Conservation (phyloP, 2,888 invertebrate species). For the Geotrupes spiniger region DNA sequence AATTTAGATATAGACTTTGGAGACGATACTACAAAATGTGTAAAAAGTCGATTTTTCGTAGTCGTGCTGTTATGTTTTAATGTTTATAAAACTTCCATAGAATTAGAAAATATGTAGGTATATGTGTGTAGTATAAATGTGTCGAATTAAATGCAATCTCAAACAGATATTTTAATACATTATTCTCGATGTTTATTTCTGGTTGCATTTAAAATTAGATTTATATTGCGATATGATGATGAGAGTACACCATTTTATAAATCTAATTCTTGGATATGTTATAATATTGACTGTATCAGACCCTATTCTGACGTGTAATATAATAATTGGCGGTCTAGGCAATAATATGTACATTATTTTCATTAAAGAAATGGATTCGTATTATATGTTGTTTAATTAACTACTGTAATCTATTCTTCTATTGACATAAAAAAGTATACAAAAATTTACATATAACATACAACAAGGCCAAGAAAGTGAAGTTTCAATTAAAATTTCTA, state of each 20-base stretch:
- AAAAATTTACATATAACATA: no score
- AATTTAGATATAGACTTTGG: slow-evolving; percentile 23
- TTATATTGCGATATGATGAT: slow-evolving; percentile 12
- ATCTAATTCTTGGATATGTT: slow-evolving; percentile 20
- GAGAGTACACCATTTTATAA: slow-evolving; percentile 18
- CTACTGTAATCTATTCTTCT: no score
- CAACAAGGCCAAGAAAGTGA: no score
- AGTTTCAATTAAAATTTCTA: no score
- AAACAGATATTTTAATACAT: slow-evolving; percentile 5
- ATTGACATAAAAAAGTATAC: no score
- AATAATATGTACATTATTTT: slow-evolving; percentile 56
- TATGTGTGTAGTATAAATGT: slow-evolving; percentile 38
- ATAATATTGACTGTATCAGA: slow-evolving; percentile 37
- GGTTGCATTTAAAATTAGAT: slow-evolving; percentile 17
- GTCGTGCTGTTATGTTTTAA: slow-evolving; percentile 24
- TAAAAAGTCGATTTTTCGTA: slow-evolving; percentile 16
- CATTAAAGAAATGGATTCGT: slow-evolving; percentile 54
- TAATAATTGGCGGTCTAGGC: slow-evolving; percentile 53
- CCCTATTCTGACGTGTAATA: slow-evolving; percentile 52
- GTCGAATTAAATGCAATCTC: slow-evolving; percentile 23
- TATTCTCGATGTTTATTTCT: slow-evolving; percentile 3
- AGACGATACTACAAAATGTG: slow-evolving; percentile 11
- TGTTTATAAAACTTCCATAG: slow-evolving; percentile 33
- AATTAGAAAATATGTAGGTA: slow-evolving; percentile 32
- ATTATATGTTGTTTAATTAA: slow-evolving; percentile 26